A percentile compares a stretch with the other conserved stretches of the same genome.
phyloP scores from a whole-genome alignment of 2,113 vertebrate species.

The Misgurnus anguillicaudatus region DNA sequence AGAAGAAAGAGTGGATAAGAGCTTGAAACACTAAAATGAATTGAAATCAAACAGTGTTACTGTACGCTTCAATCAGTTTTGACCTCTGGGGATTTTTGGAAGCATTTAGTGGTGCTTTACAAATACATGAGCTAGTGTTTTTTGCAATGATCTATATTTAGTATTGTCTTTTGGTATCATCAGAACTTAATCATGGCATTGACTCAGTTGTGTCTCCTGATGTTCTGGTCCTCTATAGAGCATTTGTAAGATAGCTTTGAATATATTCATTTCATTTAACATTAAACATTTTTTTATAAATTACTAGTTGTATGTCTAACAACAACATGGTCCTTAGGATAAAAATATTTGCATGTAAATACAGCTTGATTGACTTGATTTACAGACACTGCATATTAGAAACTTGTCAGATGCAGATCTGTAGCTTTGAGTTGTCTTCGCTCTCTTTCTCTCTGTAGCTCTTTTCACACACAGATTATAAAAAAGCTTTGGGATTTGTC shows the following conservation, averaged over 20 bases:
- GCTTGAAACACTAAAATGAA: not conserved
- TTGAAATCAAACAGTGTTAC: too few relatives aligned
- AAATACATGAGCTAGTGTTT: not conserved
- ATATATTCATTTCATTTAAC: not conserved
- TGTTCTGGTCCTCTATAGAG: not conserved
- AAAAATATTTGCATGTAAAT: not conserved
- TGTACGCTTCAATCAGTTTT: not conserved
- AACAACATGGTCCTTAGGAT: not conserved
- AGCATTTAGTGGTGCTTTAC: not conserved
- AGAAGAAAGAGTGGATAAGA: slow-evolving; percentile 9
- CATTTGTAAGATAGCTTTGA: slow-evolving; percentile 1
- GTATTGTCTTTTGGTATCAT: not conserved
- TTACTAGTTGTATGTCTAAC: not conserved
- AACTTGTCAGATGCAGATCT: too few relatives aligned
- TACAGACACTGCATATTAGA: too few relatives aligned
- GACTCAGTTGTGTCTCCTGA: not conserved
- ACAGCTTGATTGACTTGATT: not conserved
- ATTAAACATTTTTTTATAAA: not conserved
- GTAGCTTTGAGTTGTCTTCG: too few relatives aligned
- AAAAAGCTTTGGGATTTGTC: too few relatives aligned
- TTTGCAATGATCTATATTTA: slow-evolving; percentile 8
- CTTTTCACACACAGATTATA: too few relatives aligned
- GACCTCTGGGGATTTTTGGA: not conserved
- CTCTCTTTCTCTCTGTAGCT: too few relatives aligned
- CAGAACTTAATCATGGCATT: not conserved